phyloP scores from a whole-genome alignment of 2,797 vertebrate species.

The Coccyzus lansbergi region DNA sequence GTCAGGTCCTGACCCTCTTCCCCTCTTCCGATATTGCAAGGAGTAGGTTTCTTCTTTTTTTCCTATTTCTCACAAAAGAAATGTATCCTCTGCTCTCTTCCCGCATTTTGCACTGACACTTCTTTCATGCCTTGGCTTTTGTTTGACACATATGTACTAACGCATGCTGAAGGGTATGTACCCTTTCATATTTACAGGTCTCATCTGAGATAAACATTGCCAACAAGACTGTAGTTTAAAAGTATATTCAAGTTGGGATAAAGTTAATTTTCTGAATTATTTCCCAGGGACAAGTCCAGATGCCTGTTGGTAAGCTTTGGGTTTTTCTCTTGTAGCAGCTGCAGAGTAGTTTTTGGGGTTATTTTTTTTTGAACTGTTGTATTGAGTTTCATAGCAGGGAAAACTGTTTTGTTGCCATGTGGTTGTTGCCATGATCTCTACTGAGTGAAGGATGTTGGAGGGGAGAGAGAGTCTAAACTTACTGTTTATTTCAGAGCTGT shows the following conservation, averaged over 20 bases:
- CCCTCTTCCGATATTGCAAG: background rate
- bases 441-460: background rate
- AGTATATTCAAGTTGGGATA: background rate
- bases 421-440: background rate
- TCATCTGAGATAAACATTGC: background rate
- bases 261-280: background rate
- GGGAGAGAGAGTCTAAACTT: background rate
- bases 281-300: background rate
- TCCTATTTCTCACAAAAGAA: background rate
- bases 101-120: background rate
- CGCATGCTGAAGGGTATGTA: background rate
- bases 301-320: background rate
- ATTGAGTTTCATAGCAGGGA: background rate
- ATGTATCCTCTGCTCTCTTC: background rate
- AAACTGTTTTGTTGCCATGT: background rate
- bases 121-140: background rate
- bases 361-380: constrained; percentile 2
- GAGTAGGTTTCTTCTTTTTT: background rate
- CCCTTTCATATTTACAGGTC: background rate
- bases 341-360: background rate
- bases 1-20: background rate
- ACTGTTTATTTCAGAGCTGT: background rate
- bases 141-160: background rate
- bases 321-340: constrained; percentile 10
- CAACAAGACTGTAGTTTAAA: background rate